Base-by-base conservation (phyloP, 1,140 invertebrate genomes). In the Scaptomyza hsui region DNA sequence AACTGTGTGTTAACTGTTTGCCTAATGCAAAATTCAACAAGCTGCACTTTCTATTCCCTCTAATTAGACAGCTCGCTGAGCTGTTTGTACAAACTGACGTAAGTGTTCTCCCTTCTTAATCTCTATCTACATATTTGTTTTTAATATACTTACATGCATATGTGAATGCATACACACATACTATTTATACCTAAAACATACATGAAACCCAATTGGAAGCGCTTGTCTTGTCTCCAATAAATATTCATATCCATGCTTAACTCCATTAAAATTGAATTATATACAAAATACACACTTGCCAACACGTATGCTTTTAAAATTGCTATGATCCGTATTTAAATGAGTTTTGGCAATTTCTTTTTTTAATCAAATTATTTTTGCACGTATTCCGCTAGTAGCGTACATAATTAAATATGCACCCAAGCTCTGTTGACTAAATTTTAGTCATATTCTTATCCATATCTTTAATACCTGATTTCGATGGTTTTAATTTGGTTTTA, bases 61-160 rank as follows among this genome's bases (percentile, higher is more conserved):
- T 26, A 52, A 67, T 70, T 35, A 16, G 48, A 68, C 57, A 64
- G 79, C 62, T 75, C 52, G 57, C 64, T 67, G 63, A 64, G 56
- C 45, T 76, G 41, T 53, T 62, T 71, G 48, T 68, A 53, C 73
- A 72, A 75, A 62, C 71, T 67, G 64, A 88, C 81, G 81, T 85
- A 88, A 85, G 81, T 85, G 35, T 53, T 61, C 65, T 29, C 35
- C 60, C 21, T 53, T 37, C 19, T 13, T 10, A 10, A 56, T 41
- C 32, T 48, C 37, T 26, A 69, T 26, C 24, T 29, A 42, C 42
- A 48, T 18, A 21, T 15, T 48, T 60, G 47, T 15, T 67, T 37
- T 15, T 10, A 6, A 51, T 45, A 44, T 51, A 37, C 32, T 37
- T 37, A 35, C 10, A 45, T 26, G 24, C 15, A 29, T 42, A 37